Evolutionary conservation across 2,113 vertebrate genomes (phyloP).

Genomic region (Eurystomus gularis): DNA sequence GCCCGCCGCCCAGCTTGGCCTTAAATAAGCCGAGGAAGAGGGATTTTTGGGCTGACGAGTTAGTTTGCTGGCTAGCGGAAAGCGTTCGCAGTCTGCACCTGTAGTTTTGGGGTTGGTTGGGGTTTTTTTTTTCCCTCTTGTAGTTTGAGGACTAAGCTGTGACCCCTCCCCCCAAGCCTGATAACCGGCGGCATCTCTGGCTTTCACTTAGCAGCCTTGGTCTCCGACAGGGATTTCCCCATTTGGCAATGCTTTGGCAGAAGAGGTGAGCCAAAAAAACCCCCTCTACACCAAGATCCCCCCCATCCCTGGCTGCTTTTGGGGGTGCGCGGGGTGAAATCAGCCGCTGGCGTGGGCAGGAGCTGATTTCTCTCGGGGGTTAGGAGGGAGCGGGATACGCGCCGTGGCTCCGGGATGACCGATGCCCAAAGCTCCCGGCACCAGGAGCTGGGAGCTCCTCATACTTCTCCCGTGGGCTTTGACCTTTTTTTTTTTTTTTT

Average conservation of each 20-base stretch:
- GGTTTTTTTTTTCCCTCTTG: background rate
- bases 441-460: background rate
- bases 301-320: background rate
- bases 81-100: slow-evolving; percentile 26
- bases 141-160: slow-evolving; percentile 45
- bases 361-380: slow-evolving; percentile 35
- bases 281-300: background rate
- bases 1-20: slow-evolving; percentile 33
- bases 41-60: slow-evolving; percentile 58
- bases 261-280: background rate
- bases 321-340: background rate
- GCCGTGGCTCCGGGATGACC: background rate
- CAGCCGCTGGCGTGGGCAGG: background rate
- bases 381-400: background rate
- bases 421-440: background rate
- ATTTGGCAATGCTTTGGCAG: background rate
- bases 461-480: background rate
- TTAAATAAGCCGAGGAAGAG: slow-evolving; percentile 62
- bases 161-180: background rate
- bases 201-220: slow-evolving; percentile 21
- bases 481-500: background rate
- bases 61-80: slow-evolving; percentile 30
- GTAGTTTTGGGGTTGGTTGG: background rate
- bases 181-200: background rate
- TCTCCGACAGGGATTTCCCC: slow-evolving; percentile 23